Evolutionary conservation across 2,797 vertebrate species (phyloP).

Genomic region (Hippocampus kuda): DNA sequence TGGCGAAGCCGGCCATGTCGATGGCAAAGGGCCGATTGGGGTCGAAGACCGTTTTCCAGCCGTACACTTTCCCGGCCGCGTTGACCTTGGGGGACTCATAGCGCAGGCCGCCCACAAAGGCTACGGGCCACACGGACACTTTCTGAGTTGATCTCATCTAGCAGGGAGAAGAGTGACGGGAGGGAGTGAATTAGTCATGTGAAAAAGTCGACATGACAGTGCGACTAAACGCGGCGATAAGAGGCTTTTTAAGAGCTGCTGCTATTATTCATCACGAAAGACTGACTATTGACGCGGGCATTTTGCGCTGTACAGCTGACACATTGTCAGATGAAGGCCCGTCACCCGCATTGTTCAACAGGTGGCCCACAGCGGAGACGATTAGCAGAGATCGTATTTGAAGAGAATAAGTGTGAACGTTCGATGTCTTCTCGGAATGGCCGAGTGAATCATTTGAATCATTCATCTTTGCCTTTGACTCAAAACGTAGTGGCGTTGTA

Average conservation of each 20-base stretch:
- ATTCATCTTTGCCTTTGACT: conserved; percentile 52
- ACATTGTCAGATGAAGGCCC: conserved; percentile 22
- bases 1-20: conserved; percentile 98
- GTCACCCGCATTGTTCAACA: conserved; percentile 30
- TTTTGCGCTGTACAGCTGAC: conserved; percentile 23
- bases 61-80: conserved; percentile 90
- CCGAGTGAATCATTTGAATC: conserved; percentile 28
- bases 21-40: conserved; percentile 95
- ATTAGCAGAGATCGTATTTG: conserved; percentile 36
- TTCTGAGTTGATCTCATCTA: conserved; percentile 93
- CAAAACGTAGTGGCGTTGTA: background rate
- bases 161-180: conserved; percentile 15
- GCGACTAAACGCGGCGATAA: conserved; percentile 20
- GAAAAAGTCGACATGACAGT: conserved; percentile 32
- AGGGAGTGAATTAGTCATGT: conserved; percentile 33
- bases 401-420: conserved; percentile 23
- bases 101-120: conserved; percentile 89
- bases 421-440: conserved; percentile 17
- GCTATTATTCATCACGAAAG: conserved; percentile 33
- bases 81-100: conserved; percentile 95
- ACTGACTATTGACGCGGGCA: conserved; percentile 34
- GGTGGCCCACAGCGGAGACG: conserved; percentile 36
- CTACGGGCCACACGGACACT: conserved; percentile 97
- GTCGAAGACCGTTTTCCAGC: conserved; percentile 97
- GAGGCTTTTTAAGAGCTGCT: conserved; percentile 22